Evolutionary conservation across 2,888 invertebrate species (phyloP).

Genomic region (Biston betularia): DNA sequence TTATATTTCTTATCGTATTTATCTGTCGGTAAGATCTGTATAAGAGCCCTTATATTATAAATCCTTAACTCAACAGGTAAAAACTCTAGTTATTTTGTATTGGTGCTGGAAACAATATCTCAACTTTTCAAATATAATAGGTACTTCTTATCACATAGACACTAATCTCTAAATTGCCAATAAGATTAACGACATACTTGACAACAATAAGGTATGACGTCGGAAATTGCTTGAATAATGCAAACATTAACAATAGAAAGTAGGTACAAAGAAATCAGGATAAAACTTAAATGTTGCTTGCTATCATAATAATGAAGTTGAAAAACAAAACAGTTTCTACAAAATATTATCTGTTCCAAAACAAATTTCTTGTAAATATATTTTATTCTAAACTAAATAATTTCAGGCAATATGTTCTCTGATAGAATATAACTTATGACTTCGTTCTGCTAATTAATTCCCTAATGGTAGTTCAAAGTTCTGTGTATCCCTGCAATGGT

Average conservation of each 20-base stretch:
- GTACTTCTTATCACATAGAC: constrained; percentile 11
- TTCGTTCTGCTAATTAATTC: too few relatives aligned
- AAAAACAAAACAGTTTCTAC: background rate
- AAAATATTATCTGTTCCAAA: background rate
- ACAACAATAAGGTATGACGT: background rate
- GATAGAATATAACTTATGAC: too few relatives aligned
- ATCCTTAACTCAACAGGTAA: constrained; percentile 19
- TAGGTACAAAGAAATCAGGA: background rate
- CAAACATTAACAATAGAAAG: background rate
- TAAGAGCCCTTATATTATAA: constrained; percentile 39
- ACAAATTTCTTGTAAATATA: background rate
- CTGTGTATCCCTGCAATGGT: too few relatives aligned
- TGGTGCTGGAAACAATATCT: constrained; percentile 1
- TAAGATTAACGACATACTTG: constrained; percentile 8
- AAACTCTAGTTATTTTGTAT: constrained; percentile 4
- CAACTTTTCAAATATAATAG: background rate
- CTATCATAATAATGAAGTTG: background rate
- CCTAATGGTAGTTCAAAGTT: too few relatives aligned
- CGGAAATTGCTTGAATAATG: background rate
- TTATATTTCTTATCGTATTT: constrained; percentile 54
- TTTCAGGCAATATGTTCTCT: background rate
- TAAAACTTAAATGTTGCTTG: background rate
- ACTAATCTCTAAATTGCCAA: constrained; percentile 22
- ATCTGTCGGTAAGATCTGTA: constrained; percentile 60
- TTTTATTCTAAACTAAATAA: background rate